Conservation (phyloP, 2,888 invertebrate species). For the Eupithecia subumbrata region DNA sequence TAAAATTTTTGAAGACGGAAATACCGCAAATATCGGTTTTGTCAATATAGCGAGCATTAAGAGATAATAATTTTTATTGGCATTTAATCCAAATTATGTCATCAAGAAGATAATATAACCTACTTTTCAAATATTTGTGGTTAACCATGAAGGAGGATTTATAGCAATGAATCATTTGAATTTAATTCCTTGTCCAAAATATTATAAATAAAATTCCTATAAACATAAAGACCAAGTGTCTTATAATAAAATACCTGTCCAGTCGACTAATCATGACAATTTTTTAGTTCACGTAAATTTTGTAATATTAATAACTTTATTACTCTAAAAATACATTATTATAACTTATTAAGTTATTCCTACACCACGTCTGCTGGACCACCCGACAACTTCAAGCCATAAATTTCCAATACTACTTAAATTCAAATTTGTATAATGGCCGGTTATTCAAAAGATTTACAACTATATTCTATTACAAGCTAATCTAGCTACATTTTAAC, state of each 20-base stretch:
- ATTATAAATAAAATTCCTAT: neutral
- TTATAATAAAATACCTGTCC: neutral
- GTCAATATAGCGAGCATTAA: constrained; percentile 59
- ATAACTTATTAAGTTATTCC: constrained; percentile 22
- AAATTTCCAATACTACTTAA: constrained; percentile 44
- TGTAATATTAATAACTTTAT: constrained; percentile 2
- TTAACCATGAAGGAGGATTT: neutral
- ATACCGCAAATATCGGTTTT: constrained; percentile 68
- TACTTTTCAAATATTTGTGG: constrained; percentile 3
- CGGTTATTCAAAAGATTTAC: constrained; percentile 39
- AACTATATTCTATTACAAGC: constrained; percentile 43
- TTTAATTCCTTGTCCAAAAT: neutral
- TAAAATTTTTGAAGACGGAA: constrained; percentile 69
- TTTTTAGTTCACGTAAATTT: neutral
- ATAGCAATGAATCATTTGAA: neutral
- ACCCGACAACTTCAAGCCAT: constrained; percentile 33
- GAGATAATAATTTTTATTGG: constrained; percentile 32
- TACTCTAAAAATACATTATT: constrained; percentile 1
- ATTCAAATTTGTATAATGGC: constrained; percentile 45
- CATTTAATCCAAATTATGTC: neutral
- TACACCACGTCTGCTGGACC: constrained; percentile 36
- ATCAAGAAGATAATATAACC: neutral
- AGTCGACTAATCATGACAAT: neutral
- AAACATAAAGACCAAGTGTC: too few species aligned
- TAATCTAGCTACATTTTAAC: constrained; percentile 53